Evolutionary conservation across 2,113 vertebrate genomes (phyloP), one percentile per base, ranked within the genome.

Genomic region (Tachysurus fulvidraco): DNA sequence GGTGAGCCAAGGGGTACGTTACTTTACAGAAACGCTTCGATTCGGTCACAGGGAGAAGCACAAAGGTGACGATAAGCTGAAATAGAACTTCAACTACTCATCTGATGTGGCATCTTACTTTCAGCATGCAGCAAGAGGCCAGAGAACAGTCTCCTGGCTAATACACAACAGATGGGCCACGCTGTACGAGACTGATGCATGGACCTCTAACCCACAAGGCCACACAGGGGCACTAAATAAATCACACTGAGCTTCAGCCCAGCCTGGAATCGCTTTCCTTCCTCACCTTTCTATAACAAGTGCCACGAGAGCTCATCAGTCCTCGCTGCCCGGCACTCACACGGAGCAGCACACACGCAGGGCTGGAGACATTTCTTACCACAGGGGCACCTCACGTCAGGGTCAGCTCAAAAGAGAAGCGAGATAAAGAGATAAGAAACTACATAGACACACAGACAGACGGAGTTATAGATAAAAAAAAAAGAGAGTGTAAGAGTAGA

Each of bases 141-240:
- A 54, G 83, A 89, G 78, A 89, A 81, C 69, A 86, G 77, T 69
- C 88, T 89, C 59, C 84, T 85, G 84, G 88, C 36, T 91, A 87
- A 89, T 85, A 87, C 85, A 79, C 85, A 92, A 85, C 89, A 91
- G 91, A 91, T 90, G 89, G 89, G 30, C 82, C 76, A 84, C 55
- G 10, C 86, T 62, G 57, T 78, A 80, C 73, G 87, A 88, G 81
- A 84, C 82, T 81, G 76, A 83, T 83, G 67, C 85, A 69, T 30
- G 28, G 87, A 90, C 86, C 82, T 88, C 79, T 88, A 87, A 86
- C 73, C 87, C 81, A 85, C 55, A 85, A 82, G 87, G 88, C 89
- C 88, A 88, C 88, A 84, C 76, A 91, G 88, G 87, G 83, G 85
- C 89, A 89, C 87, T 81, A 88, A 88, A 89, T 88, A 87, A 90